Conservation (phyloP, 2,113 vertebrate species). For the Accipiter cooperii region DNA sequence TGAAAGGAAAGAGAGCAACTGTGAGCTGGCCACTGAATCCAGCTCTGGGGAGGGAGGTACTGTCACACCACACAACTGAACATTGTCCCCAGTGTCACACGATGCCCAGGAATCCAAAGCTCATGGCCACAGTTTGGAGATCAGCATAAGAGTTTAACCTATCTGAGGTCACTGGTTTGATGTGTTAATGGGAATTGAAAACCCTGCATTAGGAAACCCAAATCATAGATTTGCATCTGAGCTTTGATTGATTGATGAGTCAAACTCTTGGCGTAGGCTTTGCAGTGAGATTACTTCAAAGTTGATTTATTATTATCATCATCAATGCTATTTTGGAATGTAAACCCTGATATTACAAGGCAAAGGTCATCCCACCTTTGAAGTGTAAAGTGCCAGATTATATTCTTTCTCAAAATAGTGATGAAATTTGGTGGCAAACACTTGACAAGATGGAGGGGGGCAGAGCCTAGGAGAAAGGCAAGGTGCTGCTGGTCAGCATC, state of each 20-base stretch:
- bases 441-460: neutral
- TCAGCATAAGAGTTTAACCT: neutral
- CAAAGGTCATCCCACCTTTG: slow-evolving; percentile 3
- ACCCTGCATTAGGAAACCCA: neutral
- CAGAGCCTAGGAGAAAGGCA: neutral
- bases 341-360: neutral
- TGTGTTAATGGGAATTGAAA: neutral
- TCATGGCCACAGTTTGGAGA: neutral
- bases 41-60: neutral
- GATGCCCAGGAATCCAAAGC: neutral
- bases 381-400: neutral
- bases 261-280: slow-evolving; percentile 32
- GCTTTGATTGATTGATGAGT: slow-evolving; percentile 48
- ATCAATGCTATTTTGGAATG: slow-evolving; percentile 10
- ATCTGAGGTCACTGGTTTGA: neutral
- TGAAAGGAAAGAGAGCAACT: neutral
- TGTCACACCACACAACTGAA: neutral
- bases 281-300: slow-evolving; percentile 18
- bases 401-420: neutral
- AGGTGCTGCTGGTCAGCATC: neutral
- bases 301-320: slow-evolving; percentile 6
- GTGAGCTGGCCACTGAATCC: neutral
- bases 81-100: neutral
- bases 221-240: neutral
- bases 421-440: neutral